A percentile compares a stretch with the other conserved stretches of the same genome.
Conservation (phyloP, 2,888 invertebrate genomes). For the Drosophila incognita region DNA sequence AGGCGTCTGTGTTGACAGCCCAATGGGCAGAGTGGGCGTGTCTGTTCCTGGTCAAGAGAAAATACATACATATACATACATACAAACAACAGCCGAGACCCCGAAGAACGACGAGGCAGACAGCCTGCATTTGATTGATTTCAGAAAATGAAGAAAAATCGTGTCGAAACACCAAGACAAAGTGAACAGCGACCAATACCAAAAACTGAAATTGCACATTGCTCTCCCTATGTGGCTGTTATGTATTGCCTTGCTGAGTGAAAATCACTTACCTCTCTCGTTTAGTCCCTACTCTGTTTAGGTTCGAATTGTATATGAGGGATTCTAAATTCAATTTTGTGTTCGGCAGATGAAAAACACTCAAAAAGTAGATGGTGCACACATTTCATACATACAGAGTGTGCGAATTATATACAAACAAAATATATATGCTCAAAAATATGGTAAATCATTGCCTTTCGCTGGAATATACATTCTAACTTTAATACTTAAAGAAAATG, state of each 20-base stretch:
- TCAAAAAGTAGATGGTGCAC: constrained; percentile 28
- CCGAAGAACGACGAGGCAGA: constrained; percentile 33
- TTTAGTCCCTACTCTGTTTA: constrained; percentile 32
- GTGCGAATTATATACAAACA: constrained; percentile 4
- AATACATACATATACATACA: constrained; percentile 23
- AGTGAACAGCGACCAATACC: constrained; percentile 57
- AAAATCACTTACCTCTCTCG: constrained; percentile 65
- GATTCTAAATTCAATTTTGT: constrained; percentile 54
- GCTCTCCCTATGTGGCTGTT: constrained; percentile 14
- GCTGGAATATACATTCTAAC: neutral
- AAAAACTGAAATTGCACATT: constrained; percentile 74
- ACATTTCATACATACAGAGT: constrained; percentile 19
- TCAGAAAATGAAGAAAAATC: constrained; percentile 78
- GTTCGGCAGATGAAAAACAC: constrained; percentile 20
- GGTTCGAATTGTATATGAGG: constrained; percentile 48
- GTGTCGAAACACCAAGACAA: constrained; percentile 79
- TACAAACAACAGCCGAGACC: constrained; percentile 17
- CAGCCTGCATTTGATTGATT: constrained; percentile 78
- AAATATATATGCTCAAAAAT: neutral
- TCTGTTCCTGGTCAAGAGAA: constrained; percentile 48
- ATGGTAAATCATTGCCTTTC: neutral
- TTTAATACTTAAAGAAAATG: neutral
- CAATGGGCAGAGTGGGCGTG: constrained; percentile 33
- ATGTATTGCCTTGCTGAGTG: constrained; percentile 43
- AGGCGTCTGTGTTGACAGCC: constrained; percentile 64